Base-by-base conservation (phyloP, 2,797 vertebrate genomes). In the Aulostomus chinensis region DNA sequence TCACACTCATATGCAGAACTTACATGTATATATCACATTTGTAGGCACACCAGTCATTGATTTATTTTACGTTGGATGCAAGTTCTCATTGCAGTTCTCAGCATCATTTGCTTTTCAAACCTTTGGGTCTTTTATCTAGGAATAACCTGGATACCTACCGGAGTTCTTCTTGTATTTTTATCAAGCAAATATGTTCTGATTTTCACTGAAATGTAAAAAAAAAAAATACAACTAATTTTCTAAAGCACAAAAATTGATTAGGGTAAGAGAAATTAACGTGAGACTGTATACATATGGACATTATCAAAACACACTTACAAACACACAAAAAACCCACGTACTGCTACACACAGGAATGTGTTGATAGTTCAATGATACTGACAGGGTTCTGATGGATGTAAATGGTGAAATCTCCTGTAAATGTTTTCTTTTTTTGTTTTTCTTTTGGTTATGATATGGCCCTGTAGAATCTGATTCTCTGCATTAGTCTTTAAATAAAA, bases 401-500 rank as follows among this genome's bases (percentile, higher is more conserved):
- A 75, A 73, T 65, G 74, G 57, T 83, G 67, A 78, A n/a, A 86
- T 71, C 82, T 81, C 86, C 82, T 91, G 89, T 92, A 90, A 88
- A 88, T 89, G 85, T 90, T 88, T 86, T 81, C 55, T 80, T 86
- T 86, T 78, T 6, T 33, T 16, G 8, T 15, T 32, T 89, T 86
- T 85, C 46, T 83, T 87, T 90, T 81, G 84, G 78, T 90, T 89
- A 86, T 86, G 79, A 85, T 86, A 88, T 84, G 83, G 83, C 89
- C 86, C 88, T 91, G 87, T 92, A 91, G 87, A 90, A 89, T 86
- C 80, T 81, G 70, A 88, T 86, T 90, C 81, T 88, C 86, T 92
- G 86, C 87, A 88, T 91, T 90, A 84, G 86, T 90, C 84, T 91
- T 89, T 82, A 88, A 92, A 92, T 92, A 92, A 91, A 92, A 90